phyloP scores from a whole-genome alignment of 2,888 invertebrate genomes.

The Melanargia galathea region DNA sequence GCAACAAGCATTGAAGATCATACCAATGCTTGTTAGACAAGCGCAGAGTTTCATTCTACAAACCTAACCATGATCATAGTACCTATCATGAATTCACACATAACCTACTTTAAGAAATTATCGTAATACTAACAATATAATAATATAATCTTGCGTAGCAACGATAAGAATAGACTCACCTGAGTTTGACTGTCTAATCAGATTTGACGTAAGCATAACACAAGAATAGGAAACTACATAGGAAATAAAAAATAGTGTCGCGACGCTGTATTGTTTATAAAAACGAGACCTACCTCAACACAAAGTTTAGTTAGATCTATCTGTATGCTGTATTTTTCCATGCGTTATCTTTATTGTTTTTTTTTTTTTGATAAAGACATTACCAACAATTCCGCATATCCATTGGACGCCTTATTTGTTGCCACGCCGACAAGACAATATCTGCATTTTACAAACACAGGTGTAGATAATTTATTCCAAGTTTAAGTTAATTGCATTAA shows the following conservation, averaged over 20 bases:
- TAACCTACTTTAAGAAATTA: background rate
- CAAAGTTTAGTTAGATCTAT: slow-evolving; percentile 43
- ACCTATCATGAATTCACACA: too few species aligned
- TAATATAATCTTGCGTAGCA: slow-evolving; percentile 2
- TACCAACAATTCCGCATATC: slow-evolving; percentile 15
- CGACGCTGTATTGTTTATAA: slow-evolving; percentile 40
- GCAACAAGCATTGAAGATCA: too few species aligned
- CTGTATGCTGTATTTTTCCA: slow-evolving; percentile 56
- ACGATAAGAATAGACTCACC: slow-evolving; percentile 5
- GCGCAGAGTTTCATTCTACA: background rate
- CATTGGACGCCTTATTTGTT: slow-evolving; percentile 23
- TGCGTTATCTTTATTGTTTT: slow-evolving; percentile 50
- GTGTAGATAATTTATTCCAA: too few species aligned
- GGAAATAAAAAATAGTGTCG: slow-evolving; percentile 32
- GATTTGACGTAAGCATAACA: slow-evolving; percentile 9
- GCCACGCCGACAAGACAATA: background rate
- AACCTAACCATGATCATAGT: background rate
- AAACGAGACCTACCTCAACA: slow-evolving; percentile 66
- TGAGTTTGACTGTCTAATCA: slow-evolving; percentile 5
- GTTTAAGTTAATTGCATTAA: too few species aligned
- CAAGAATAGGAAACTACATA: too few species aligned
- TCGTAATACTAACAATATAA: background rate
- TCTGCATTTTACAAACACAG: background rate
- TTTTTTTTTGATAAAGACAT: slow-evolving; percentile 27
- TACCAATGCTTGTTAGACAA: background rate